These are phyloP conservation scores for Dasyurus viverrinus DNA, from an alignment of 2,113 vertebrate species.

Conservation along the genomic window DNA sequence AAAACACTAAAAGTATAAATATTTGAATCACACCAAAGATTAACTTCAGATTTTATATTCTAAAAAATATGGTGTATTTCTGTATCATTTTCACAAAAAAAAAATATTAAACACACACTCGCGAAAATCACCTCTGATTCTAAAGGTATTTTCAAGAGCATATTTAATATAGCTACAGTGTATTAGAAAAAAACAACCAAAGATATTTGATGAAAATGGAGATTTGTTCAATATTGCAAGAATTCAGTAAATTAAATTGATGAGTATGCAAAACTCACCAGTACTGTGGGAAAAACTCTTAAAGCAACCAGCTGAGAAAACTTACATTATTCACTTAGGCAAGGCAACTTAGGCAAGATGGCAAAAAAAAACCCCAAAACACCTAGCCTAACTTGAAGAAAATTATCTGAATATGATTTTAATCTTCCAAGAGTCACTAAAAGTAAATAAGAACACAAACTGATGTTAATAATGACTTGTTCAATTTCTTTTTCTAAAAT, in stretches of 20 bases:
- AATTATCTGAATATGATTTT: not conserved
- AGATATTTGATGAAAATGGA: not conserved
- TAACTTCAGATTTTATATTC: not conserved
- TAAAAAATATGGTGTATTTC: not conserved
- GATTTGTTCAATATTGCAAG: not conserved
- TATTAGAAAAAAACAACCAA: not conserved
- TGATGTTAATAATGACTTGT: not conserved
- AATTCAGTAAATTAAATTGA: not conserved
- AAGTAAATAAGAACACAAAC: not conserved
- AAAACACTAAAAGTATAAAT: not conserved
- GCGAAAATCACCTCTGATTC: not conserved
- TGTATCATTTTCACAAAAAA: not conserved
- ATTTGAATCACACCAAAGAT: not conserved
- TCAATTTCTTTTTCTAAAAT: too few species aligned
- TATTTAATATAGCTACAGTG: not conserved
- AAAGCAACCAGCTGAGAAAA: not conserved
- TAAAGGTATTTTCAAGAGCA: not conserved
- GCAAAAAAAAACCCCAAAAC: too few species aligned
- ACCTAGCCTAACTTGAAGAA: not conserved
- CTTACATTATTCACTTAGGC: not conserved
- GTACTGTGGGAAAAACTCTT: not conserved
- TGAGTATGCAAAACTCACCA: not conserved
- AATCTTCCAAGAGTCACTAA: constrained; percentile 2
- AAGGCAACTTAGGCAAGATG: constrained; percentile 10
- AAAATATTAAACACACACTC: not conserved